A percentile compares a stretch with the other conserved stretches of the same genome.
Conservation (phyloP, 2,113 vertebrate species). For the Hipposideros armiger region DNA sequence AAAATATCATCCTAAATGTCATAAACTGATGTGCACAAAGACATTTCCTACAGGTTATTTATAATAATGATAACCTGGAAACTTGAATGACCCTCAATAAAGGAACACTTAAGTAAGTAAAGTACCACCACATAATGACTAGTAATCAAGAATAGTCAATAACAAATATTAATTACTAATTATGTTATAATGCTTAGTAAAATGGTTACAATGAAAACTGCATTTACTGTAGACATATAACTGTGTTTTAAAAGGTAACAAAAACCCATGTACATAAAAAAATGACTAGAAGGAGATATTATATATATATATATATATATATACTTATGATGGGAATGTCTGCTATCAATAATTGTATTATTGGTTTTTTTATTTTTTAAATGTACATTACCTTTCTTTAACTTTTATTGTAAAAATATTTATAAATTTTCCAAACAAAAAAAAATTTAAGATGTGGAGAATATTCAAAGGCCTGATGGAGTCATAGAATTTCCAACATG, state of each 20-base stretch:
- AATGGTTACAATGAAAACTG: background rate
- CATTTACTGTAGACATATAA: background rate
- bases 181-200: background rate
- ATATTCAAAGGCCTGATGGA: background rate
- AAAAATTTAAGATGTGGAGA: background rate
- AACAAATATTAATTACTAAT: background rate
- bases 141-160: background rate
- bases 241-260: constrained; percentile 4
- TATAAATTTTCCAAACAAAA: background rate
- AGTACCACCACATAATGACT: background rate
- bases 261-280: background rate
- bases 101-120: background rate
- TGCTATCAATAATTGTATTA: background rate
- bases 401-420: background rate
- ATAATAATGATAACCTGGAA: constrained; percentile 2
- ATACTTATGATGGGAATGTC: background rate
- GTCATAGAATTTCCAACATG: background rate
- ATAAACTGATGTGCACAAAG: background rate
- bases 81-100: background rate
- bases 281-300: background rate
- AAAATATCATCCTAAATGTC: constrained; percentile 1
- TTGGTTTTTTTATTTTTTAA: background rate
- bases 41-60: background rate
- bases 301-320: background rate
- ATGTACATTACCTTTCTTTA: background rate